Conservation (phyloP, 2,888 invertebrate species). For the Tigriopus californicus region DNA sequence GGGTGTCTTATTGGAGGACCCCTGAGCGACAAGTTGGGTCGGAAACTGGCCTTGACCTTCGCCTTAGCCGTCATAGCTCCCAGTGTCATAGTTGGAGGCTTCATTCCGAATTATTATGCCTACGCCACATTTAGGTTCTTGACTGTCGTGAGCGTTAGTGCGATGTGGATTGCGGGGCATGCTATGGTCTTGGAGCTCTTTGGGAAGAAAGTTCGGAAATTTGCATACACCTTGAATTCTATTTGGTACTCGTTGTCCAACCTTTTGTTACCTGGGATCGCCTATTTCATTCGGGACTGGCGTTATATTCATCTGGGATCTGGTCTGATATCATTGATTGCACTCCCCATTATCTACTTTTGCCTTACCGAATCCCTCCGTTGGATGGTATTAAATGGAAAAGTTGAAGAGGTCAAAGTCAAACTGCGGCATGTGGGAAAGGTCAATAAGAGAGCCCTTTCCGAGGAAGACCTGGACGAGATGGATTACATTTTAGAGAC, state of each 20-base stretch:
- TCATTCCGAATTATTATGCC: neutral
- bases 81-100: neutral
- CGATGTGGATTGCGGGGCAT: neutral
- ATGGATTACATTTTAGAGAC: neutral
- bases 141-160: neutral
- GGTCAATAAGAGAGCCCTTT: neutral
- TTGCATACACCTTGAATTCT: too few relatives aligned
- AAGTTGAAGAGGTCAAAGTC: neutral
- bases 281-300: too few relatives aligned
- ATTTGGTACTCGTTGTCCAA: too few relatives aligned
- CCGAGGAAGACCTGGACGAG: neutral
- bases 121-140: slow-evolving; percentile 1
- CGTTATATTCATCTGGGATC: too few relatives aligned
- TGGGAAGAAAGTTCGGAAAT: too few relatives aligned
- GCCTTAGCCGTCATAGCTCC: neutral
- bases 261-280: too few relatives aligned
- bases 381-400: neutral
- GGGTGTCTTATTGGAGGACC: slow-evolving; percentile 4
- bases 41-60: neutral
- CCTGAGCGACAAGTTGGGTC: neutral
- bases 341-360: neutral
- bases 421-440: neutral
- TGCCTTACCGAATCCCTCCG: neutral
- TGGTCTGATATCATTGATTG: too few relatives aligned
- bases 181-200: too few relatives aligned